Percentiles rank a stretch among this genome's conserved stretches.
phyloP scores from a whole-genome alignment of 2,113 vertebrate species.

The Smithornis capensis region DNA sequence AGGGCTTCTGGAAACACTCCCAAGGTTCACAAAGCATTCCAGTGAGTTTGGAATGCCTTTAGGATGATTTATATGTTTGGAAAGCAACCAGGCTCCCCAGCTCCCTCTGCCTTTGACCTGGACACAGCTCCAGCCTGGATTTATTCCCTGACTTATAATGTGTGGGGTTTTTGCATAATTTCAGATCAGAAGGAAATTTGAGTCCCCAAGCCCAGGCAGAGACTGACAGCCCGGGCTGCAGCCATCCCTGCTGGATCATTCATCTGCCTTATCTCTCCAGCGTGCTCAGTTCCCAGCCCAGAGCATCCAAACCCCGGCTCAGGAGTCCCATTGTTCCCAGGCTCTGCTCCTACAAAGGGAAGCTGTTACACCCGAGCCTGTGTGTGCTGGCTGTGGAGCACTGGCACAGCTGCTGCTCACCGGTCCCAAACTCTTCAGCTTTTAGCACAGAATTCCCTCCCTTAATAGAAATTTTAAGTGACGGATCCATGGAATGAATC shows the following conservation, averaged over 20 bases:
- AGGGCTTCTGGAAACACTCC: slow-evolving; percentile 33
- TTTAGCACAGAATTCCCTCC: neutral
- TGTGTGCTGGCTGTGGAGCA: neutral
- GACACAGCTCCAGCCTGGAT: neutral
- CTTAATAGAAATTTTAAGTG: slow-evolving; percentile 75
- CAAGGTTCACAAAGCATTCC: slow-evolving; percentile 2
- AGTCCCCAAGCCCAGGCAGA: neutral
- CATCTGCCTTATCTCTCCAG: slow-evolving; percentile 24
- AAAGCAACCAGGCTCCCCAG: slow-evolving; percentile 17
- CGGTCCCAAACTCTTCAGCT: neutral
- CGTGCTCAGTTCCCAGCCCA: neutral
- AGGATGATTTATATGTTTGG: slow-evolving; percentile 58
- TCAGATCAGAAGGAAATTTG: neutral
- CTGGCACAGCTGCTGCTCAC: neutral
- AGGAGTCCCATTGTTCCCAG: slow-evolving; percentile 11
- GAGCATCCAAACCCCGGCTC: slow-evolving; percentile 38
- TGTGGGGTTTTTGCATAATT: neutral
- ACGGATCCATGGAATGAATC: slow-evolving; percentile 61
- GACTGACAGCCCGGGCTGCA: neutral
- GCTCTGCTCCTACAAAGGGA: neutral
- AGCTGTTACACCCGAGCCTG: neutral
- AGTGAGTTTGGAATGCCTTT: slow-evolving; percentile 15
- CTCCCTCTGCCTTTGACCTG: slow-evolving; percentile 51
- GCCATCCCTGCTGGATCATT: neutral
- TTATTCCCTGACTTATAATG: slow-evolving; percentile 15